These are phyloP conservation scores for Phalloptychus januarius DNA, from an alignment of 2,797 vertebrate genomes.

Conservation along the genomic window DNA sequence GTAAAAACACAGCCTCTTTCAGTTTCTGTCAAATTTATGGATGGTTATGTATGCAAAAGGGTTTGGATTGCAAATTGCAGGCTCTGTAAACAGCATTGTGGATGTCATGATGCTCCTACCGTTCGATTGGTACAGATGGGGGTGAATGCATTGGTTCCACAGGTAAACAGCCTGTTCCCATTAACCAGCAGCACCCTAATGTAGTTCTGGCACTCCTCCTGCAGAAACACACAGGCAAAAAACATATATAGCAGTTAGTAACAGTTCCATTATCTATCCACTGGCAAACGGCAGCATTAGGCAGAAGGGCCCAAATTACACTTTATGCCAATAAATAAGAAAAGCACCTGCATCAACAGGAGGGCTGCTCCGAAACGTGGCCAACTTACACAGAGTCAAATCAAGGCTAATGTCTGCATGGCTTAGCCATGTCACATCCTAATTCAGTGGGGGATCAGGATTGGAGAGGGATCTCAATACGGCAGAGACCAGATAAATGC, in stretches of 20 bases:
- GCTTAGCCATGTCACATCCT: conserved; percentile 66
- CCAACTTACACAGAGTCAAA: conserved; percentile 60
- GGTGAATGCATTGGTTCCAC: conserved; percentile 96
- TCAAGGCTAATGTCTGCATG: conserved; percentile 65
- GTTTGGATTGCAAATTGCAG: neutral
- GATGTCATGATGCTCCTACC: conserved; percentile 72
- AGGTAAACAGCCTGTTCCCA: conserved; percentile 92
- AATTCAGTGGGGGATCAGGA: conserved; percentile 51
- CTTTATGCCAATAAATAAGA: conserved; percentile 63
- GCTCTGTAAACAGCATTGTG: neutral
- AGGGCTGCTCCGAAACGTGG: conserved; percentile 57
- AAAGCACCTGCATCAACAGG: conserved; percentile 62
- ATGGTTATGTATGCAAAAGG: neutral
- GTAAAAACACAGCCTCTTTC: neutral
- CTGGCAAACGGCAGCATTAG: conserved; percentile 52
- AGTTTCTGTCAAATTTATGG: neutral
- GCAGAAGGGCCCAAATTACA: conserved; percentile 52
- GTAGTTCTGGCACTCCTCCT: conserved; percentile 99
- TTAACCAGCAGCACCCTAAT: conserved; percentile 95
- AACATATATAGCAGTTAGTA: conserved; percentile 52
- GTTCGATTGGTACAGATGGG: conserved; percentile 97
- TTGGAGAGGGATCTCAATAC: conserved; percentile 50
- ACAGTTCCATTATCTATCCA: conserved; percentile 40
- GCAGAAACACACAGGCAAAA: conserved; percentile 52
- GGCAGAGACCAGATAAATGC: conserved; percentile 48